A percentile compares a stretch with the other conserved stretches of the same genome.
phyloP scores from a whole-genome alignment of 2,797 vertebrate genomes.

The Tamandua tetradactyla region DNA sequence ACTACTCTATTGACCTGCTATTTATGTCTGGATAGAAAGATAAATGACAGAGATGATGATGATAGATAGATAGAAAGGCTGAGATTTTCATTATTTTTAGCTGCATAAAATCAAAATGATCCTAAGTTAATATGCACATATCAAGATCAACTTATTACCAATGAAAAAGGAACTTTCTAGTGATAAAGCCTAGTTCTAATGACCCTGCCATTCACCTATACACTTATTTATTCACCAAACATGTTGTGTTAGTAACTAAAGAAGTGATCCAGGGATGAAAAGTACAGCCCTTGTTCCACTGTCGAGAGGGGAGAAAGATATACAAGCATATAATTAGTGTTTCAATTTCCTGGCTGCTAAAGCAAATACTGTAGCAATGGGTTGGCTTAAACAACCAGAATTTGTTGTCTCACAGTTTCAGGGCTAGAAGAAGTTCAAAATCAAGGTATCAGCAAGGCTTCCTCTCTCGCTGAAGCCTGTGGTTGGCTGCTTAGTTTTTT shows the following conservation, averaged over 20 bases:
- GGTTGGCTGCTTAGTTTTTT: too few relatives aligned
- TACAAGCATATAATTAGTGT: rapidly evolving
- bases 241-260: neutral
- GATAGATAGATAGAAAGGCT: neutral
- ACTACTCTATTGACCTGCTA: neutral
- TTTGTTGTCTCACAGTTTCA: too few relatives aligned
- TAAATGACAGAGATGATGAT: neutral
- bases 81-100: neutral
- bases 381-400: too few relatives aligned
- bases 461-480: too few relatives aligned
- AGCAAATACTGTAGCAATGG: too few relatives aligned
- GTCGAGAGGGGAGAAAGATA: neutral
- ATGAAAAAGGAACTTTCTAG: neutral
- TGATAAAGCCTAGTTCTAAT: neutral
- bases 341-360: too few relatives aligned
- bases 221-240: neutral
- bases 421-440: too few relatives aligned
- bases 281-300: too few relatives aligned
- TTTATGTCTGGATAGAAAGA: neutral
- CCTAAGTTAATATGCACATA: neutral
- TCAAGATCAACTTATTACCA: neutral
- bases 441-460: too few relatives aligned
- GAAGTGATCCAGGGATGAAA: neutral
- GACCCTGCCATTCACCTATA: neutral
- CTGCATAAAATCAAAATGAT: neutral